Evolutionary conservation across 1,140 invertebrate genomes (phyloP).

Genomic region (Aphidius ervi): DNA sequence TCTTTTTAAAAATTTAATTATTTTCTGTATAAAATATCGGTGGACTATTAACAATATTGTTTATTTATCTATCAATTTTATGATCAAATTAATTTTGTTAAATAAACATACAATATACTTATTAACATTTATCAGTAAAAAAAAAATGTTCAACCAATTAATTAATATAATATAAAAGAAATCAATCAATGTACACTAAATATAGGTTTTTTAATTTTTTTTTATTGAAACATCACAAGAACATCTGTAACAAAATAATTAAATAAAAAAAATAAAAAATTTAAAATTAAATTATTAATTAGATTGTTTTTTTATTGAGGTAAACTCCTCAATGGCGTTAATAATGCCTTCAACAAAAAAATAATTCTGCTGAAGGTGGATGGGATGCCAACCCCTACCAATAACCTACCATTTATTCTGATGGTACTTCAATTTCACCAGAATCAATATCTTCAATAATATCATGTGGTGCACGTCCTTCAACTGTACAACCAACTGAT

Average conservation of each 20-base stretch:
- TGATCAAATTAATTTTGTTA: no score
- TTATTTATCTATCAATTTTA: no score
- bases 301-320: slow-evolving; percentile 51
- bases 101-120: no score
- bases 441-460: slow-evolving; percentile 89
- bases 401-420: slow-evolving; percentile 59
- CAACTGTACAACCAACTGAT: slow-evolving; percentile 87
- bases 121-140: no score
- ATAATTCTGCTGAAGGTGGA: slow-evolving; percentile 44
- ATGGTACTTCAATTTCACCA: slow-evolving; percentile 80
- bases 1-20: no score
- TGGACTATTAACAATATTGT: no score
- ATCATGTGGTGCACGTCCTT: slow-evolving; percentile 87
- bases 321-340: slow-evolving; percentile 52
- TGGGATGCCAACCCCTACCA: slow-evolving; percentile 63
- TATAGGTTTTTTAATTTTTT: not conserved
- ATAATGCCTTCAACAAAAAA: slow-evolving; percentile 24
- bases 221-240: not conserved
- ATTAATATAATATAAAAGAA: no score
- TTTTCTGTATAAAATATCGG: no score
- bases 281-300: not conserved
- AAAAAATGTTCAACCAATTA: no score
- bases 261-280: not conserved
- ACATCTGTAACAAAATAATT: slow-evolving; percentile 1
- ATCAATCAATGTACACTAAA: no score